Conservation (phyloP, 2,113 vertebrate genomes). For the Gopherus evgoodei region DNA sequence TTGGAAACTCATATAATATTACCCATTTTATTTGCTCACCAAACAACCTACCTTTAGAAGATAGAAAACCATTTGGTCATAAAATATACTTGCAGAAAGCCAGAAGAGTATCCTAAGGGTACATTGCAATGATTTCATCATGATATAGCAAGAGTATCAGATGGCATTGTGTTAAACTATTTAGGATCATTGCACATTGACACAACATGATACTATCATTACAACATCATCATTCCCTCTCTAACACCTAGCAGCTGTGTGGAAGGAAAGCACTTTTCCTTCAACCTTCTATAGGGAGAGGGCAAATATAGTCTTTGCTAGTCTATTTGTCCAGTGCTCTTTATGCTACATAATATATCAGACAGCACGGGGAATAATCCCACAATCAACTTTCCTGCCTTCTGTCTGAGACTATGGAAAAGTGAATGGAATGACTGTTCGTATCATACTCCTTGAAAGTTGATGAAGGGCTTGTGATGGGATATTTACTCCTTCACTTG, state of each 20-base stretch:
- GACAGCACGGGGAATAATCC: background rate
- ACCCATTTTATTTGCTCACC: background rate
- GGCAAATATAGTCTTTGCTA: background rate
- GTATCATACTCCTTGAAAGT: background rate
- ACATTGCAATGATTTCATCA: background rate
- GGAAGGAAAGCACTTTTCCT: background rate
- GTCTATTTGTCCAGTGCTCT: background rate
- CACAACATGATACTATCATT: background rate
- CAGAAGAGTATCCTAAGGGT: background rate
- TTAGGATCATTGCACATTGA: background rate
- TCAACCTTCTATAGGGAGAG: background rate
- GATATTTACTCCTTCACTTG: background rate
- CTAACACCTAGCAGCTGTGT: background rate
- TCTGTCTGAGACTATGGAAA: background rate
- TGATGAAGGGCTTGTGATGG: background rate
- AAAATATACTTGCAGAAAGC: background rate
- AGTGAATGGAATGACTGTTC: background rate
- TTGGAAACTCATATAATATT: background rate
- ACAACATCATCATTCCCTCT: background rate
- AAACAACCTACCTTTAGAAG: background rate
- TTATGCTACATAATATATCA: background rate
- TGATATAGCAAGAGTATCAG: background rate
- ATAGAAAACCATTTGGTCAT: background rate
- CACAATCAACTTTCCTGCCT: background rate
- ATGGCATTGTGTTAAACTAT: background rate